Evolutionary conservation across 2,113 vertebrate genomes (phyloP), one percentile per base, ranked within the genome.

Genomic region (Mungos mungo): DNA sequence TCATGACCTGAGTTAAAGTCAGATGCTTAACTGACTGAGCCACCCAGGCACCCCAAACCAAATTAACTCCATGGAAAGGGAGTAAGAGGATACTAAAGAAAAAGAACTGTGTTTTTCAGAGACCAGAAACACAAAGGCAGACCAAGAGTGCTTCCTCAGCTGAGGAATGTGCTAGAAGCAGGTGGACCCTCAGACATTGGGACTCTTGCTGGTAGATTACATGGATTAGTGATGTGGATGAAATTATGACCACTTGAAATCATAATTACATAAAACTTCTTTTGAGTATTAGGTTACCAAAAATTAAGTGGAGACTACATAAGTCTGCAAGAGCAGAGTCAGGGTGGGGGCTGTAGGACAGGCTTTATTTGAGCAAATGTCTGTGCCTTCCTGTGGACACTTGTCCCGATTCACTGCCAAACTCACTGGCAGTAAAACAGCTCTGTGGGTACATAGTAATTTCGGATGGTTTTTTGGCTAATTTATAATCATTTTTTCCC

Each of bases 291-390:
- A 21, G 3, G 4, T 60, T n/a, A 41, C 18, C 60, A 25, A 69
- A 79, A 45, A 27, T 47, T 66, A 33, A 71, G 29, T 4, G 7
- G 12, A 65, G 16, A 50, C 3, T 45, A 21, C 0, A 8, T 31
- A 66, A 65, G 6, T 74, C 31, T 96, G 13, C 31, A 88, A 85
- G 27, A 47, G 41, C 45, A 27, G 72, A 76, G 41, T 45, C 0
- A 25, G 72, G 2, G 27, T 41, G 11, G 57, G 0, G 0, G 2
- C 10, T 66, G 33, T 38, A 45, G 3, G 18, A 31, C 4, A 82
- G 47, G 16, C 9, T 81, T 88, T 52, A 50, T 41, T 52, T 85
- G 2, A 86, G 9, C 13, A 52, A 82, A 19, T 47, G 0, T 18
- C 25, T 69, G 0, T 38, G 6, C 0, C 2, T 54, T 89, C 5